These are phyloP conservation scores for Scaptomyza montana DNA, from an alignment of 1,140 invertebrate species.

Conservation along the genomic window DNA sequence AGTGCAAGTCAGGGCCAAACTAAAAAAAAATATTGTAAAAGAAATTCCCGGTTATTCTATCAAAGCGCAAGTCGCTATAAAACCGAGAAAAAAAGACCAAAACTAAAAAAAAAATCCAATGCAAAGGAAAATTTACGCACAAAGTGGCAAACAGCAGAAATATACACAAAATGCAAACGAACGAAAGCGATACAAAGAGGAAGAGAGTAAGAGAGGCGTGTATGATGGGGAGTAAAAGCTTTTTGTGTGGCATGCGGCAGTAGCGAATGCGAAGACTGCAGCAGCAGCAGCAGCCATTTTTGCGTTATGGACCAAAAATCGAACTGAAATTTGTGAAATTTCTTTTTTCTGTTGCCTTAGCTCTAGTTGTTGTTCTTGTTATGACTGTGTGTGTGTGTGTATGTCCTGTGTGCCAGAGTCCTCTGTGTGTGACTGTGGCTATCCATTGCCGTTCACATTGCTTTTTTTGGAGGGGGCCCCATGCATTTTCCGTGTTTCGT, in stretches of 20 bases:
- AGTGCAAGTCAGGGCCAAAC: conserved; percentile 53
- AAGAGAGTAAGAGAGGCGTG: background rate
- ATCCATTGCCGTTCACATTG: conserved; percentile 59
- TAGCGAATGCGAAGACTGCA: conserved; percentile 29
- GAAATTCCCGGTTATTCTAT: conserved; percentile 42
- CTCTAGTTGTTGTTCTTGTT: conserved; percentile 24
- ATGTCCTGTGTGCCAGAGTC: conserved; percentile 3
- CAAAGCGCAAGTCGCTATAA: conserved; percentile 57
- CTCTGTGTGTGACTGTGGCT: conserved; percentile 46
- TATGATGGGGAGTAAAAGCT: background rate
- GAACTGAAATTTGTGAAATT: conserved; percentile 70
- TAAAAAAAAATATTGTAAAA: conserved; percentile 17
- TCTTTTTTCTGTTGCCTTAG: conserved; percentile 48
- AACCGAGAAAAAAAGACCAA: conserved; percentile 30
- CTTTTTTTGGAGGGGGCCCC: conserved; percentile 34
- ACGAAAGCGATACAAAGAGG: conserved; percentile 4
- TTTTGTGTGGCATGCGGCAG: conserved; percentile 11
- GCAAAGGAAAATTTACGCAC: conserved; percentile 65
- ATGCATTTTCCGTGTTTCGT: conserved; percentile 81
- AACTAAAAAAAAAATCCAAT: conserved; percentile 20
- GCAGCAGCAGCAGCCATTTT: conserved; percentile 35
- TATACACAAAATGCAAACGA: conserved; percentile 38
- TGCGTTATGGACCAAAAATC: conserved; percentile 77
- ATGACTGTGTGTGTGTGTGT: background rate
- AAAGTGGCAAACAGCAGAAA: conserved; percentile 65